phyloP scores from a whole-genome alignment of 1,140 invertebrate species.

The Pogonus chalceus region DNA sequence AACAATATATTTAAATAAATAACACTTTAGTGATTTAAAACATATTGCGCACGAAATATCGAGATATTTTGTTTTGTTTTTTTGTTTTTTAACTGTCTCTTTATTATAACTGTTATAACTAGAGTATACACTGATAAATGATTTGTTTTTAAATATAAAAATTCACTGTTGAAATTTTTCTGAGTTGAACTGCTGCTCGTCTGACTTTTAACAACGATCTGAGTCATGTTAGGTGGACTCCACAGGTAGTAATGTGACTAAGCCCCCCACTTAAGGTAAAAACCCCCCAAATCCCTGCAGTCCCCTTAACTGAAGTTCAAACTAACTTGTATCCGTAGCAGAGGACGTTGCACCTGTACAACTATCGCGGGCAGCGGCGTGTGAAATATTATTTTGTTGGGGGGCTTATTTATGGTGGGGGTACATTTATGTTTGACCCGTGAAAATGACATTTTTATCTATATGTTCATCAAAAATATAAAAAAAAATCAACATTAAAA shows the following conservation, averaged over 20 bases:
- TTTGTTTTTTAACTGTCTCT: too few relatives aligned
- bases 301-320: neutral
- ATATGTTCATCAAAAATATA: too few relatives aligned
- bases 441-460: too few relatives aligned
- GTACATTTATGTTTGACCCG: too few relatives aligned
- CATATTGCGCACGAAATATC: too few relatives aligned
- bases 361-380: neutral
- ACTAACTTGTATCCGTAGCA: neutral
- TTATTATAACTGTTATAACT: too few relatives aligned
- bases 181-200: neutral
- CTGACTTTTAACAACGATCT: neutral
- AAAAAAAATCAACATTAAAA: too few relatives aligned
- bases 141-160: neutral
- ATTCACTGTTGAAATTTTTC: neutral
- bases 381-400: neutral
- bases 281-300: neutral
- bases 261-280: neutral
- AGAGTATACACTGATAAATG: too few relatives aligned
- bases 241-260: conserved; percentile 1
- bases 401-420: neutral
- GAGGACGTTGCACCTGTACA: conserved; percentile 2
- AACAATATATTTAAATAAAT: too few relatives aligned
- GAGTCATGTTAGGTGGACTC: neutral
- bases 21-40: too few relatives aligned
- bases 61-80: too few relatives aligned